These are phyloP conservation scores for Plodia interpunctella DNA, from an alignment of 1,140 invertebrate genomes.

Conservation along the genomic window DNA sequence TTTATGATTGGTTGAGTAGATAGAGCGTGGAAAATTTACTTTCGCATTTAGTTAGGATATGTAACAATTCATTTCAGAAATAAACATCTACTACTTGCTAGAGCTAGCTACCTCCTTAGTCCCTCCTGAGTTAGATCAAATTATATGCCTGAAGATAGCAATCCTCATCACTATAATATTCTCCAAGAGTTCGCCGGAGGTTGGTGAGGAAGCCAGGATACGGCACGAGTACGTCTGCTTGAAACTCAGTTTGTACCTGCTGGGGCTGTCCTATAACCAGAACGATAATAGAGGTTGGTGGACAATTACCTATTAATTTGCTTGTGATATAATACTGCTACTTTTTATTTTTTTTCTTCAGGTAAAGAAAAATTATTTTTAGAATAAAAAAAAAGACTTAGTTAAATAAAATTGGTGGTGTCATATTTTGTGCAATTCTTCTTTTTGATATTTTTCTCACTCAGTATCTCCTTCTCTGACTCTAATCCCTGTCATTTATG, in stretches of 20 bases:
- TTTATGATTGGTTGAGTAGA: too few species aligned
- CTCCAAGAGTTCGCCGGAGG: slow-evolving; percentile 35
- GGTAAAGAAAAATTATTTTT: too few species aligned
- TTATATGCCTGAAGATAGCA: slow-evolving; percentile 43
- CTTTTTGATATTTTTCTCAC: too few species aligned
- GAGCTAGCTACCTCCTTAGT: slow-evolving; percentile 42
- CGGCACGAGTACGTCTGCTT: slow-evolving; percentile 51
- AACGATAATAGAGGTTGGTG: slow-evolving; percentile 57
- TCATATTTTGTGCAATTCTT: too few species aligned
- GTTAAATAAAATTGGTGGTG: too few species aligned
- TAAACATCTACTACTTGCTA: slow-evolving; percentile 52
- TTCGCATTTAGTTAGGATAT: too few species aligned
- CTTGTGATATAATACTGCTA: too few species aligned
- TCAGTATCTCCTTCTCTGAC: too few species aligned
- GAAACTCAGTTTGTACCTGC: slow-evolving; percentile 44
- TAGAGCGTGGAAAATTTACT: too few species aligned
- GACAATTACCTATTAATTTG: too few species aligned
- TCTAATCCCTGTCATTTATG: too few species aligned
- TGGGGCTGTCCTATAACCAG: slow-evolving; percentile 43
- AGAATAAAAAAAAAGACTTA: too few species aligned
- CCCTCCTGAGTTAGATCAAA: slow-evolving; percentile 41
- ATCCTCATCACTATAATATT: slow-evolving; percentile 48
- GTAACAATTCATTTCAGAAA: slow-evolving; percentile 30
- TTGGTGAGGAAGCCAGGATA: slow-evolving; percentile 21
- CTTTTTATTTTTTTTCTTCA: background rate